A percentile compares a stretch with the other conserved stretches of the same genome.
phyloP scores from a whole-genome alignment of 1,140 invertebrate genomes.

The Trachymyrmex septentrionalis region DNA sequence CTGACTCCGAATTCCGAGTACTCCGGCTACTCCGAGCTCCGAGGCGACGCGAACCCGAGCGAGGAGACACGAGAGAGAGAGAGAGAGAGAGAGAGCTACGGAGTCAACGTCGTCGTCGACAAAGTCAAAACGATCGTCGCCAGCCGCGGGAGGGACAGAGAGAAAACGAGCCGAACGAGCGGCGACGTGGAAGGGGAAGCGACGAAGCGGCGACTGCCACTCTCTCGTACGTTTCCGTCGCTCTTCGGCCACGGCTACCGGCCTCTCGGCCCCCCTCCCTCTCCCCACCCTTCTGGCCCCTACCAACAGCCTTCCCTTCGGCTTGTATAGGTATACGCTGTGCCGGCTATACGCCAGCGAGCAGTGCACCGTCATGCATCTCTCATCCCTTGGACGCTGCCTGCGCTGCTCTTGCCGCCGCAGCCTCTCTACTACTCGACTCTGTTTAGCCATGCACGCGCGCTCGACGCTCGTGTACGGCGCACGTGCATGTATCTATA shows the following conservation, averaged over 20 bases:
- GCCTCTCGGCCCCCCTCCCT: background rate
- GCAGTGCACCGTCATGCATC: constrained; percentile 46
- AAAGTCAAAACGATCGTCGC: constrained; percentile 2
- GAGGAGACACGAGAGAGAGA: constrained; percentile 52
- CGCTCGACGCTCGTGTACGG: constrained; percentile 18
- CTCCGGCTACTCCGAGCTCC: no score
- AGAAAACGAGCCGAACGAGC: background rate
- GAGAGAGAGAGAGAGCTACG: constrained; percentile 23
- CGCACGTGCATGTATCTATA: constrained; percentile 20
- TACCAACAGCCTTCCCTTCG: background rate
- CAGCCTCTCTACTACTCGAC: background rate
- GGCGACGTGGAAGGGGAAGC: background rate
- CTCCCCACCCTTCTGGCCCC: no score
- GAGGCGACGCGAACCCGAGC: constrained; percentile 59
- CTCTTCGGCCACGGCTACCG: background rate
- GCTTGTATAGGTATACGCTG: constrained; percentile 7
- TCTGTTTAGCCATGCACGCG: constrained; percentile 14
- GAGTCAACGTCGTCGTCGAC: constrained; percentile 15
- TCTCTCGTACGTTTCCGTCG: constrained; percentile 40
- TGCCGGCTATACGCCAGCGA: background rate
- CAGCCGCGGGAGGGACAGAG: background rate
- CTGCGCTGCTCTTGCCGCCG: background rate
- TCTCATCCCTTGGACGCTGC: background rate
- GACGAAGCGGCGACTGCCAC: constrained; percentile 19
- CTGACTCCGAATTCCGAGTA: constrained; percentile 62